phyloP scores from a whole-genome alignment of 2,113 vertebrate species.

The Saccopteryx bilineata region DNA sequence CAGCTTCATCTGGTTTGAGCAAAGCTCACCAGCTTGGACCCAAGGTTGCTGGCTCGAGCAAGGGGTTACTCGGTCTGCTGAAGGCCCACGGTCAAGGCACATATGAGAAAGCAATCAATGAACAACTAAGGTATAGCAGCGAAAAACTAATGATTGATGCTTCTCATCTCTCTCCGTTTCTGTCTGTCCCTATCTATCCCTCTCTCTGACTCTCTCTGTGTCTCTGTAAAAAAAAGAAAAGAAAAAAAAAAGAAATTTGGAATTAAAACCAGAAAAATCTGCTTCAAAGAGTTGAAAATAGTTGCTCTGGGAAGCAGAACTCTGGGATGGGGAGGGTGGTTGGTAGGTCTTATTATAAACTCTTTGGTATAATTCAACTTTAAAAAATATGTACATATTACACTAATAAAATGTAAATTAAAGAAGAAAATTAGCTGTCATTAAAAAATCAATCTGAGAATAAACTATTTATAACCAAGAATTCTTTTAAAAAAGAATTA shows the following conservation, averaged over 20 bases:
- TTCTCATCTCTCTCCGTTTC: no score
- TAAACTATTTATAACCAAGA: conserved; percentile 41
- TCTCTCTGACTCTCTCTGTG: no score
- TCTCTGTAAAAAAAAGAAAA: no score
- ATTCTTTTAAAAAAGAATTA: conserved; percentile 55
- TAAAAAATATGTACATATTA: conserved; percentile 11
- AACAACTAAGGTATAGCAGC: no score
- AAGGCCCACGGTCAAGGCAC: no score
- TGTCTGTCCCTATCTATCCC: no score
- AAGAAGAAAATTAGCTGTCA: conserved; percentile 53
- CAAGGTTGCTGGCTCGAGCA: no score
- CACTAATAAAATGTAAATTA: conserved; percentile 16
- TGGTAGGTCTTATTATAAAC: conserved; percentile 23
- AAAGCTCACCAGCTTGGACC: no score
- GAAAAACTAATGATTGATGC: no score
- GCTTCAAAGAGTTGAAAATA: background rate
- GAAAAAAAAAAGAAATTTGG: conserved; percentile 19
- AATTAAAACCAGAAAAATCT: conserved; percentile 42
- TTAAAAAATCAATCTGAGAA: conserved; percentile 47
- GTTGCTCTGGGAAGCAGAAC: background rate
- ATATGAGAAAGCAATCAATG: no score
- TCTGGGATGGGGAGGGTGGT: background rate
- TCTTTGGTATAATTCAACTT: conserved; percentile 1
- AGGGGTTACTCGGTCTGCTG: no score
- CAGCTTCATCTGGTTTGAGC: no score